Evolutionary conservation across 2,113 vertebrate species (phyloP).

Genomic region (Alouatta palliata): DNA sequence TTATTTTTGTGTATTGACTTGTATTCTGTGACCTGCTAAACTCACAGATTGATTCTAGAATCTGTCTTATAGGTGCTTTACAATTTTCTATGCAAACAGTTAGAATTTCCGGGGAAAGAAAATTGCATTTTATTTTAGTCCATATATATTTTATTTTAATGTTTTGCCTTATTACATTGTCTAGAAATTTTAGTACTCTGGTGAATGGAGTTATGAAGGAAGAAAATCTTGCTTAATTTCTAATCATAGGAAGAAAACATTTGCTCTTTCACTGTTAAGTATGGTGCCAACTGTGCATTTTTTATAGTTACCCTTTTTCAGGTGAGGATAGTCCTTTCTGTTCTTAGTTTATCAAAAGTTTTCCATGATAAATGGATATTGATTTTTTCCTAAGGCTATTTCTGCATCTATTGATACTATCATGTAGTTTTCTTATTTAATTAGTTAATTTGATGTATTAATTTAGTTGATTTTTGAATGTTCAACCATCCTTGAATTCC

Average conservation of each 20-base stretch:
- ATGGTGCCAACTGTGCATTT: not conserved
- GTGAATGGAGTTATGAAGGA: not conserved
- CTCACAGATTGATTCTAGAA: not conserved
- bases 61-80: not conserved
- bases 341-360: not conserved
- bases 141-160: not conserved
- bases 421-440: not conserved
- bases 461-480: not conserved
- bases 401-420: not conserved
- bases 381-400: not conserved
- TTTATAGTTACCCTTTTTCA: not conserved
- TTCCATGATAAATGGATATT: not conserved
- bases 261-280: not conserved
- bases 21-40: not conserved
- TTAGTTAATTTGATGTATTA: not conserved
- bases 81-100: not conserved
- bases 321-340: not conserved
- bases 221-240: not conserved
- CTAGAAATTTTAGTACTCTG: too few relatives aligned
- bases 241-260: not conserved
- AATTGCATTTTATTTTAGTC: not conserved
- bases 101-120: not conserved
- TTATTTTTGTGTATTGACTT: not conserved
- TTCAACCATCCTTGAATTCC: not conserved
- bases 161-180: not conserved